These are phyloP conservation scores for Epicauta chinensis DNA, from an alignment of 1,140 invertebrate genomes.

Conservation along the genomic window DNA sequence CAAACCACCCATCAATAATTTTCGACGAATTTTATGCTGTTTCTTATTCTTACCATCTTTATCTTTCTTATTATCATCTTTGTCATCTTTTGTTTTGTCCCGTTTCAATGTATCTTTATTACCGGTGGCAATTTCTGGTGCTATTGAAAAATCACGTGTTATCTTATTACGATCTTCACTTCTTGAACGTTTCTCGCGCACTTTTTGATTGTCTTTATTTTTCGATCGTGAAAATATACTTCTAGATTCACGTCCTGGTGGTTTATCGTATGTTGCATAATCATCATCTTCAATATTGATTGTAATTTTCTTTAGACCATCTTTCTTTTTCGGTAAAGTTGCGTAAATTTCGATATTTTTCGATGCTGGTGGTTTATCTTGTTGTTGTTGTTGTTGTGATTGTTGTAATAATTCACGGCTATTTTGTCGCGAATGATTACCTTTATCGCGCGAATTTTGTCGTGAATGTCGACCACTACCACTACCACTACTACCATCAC, in stretches of 20 bases:
- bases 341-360: conserved; percentile 87
- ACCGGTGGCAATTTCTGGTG: conserved; percentile 48
- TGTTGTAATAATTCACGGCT: conserved; percentile 53
- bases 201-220: conserved; percentile 61
- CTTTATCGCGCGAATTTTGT: conserved; percentile 60
- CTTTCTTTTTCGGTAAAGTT: conserved; percentile 83
- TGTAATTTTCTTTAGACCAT: conserved; percentile 56
- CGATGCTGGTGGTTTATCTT: too few relatives aligned
- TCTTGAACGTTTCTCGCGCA: conserved; percentile 65
- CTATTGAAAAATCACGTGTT: conserved; percentile 59
- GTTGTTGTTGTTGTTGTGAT: conserved; percentile 38
- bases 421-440: conserved; percentile 56
- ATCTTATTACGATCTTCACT: conserved; percentile 76
- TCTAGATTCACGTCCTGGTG: conserved; percentile 57
- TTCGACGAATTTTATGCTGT: conserved; percentile 83
- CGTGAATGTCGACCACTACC: conserved; percentile 50
- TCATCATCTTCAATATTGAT: conserved; percentile 62
- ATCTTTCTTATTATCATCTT: conserved; percentile 53
- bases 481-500: conserved; percentile 63
- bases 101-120: conserved; percentile 53
- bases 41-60: conserved; percentile 76
- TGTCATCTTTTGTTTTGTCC: conserved; percentile 54
- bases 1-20: conserved; percentile 81
- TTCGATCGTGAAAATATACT: conserved; percentile 59
- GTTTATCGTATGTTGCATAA: conserved; percentile 54